A percentile compares a stretch with the other conserved stretches of the same genome.
Conservation (phyloP, 2,113 vertebrate species). For the Marmota monax region DNA sequence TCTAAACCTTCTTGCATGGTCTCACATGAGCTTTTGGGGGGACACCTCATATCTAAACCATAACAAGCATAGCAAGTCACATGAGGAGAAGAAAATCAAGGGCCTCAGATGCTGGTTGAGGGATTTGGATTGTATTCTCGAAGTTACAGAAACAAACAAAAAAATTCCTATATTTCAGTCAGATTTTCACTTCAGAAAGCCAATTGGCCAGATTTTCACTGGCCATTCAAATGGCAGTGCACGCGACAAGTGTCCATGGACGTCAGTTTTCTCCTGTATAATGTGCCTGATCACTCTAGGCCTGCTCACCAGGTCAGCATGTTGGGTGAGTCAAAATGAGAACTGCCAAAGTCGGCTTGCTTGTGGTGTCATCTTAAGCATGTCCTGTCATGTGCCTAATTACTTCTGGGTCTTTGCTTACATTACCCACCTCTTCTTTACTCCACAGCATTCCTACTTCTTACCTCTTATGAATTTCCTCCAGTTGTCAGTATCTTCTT, state of each 20-base stretch:
- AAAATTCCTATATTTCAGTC: neutral
- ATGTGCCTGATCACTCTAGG: neutral
- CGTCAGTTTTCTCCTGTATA: neutral
- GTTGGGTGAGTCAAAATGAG: neutral
- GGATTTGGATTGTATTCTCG: constrained; percentile 15
- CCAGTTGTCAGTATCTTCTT: neutral
- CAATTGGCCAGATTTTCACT: neutral
- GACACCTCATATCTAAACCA: too few species aligned
- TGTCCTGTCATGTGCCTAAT: neutral
- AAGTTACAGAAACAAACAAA: neutral
- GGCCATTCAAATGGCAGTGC: too few species aligned
- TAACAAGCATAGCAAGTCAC: too few species aligned
- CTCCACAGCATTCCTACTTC: neutral
- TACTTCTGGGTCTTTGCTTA: neutral
- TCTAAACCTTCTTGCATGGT: too few species aligned
- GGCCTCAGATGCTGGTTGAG: neutral
- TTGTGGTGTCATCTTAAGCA: neutral
- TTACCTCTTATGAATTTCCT: neutral
- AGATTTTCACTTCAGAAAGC: constrained; percentile 5
- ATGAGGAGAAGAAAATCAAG: neutral
- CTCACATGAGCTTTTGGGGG: too few species aligned
- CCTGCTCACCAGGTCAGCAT: neutral
- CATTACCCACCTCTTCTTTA: neutral
- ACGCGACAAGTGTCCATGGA: neutral
- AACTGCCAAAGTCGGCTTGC: neutral